phyloP scores from a whole-genome alignment of 2,888 invertebrate genomes.

The Lasioglossum pauxillum region DNA sequence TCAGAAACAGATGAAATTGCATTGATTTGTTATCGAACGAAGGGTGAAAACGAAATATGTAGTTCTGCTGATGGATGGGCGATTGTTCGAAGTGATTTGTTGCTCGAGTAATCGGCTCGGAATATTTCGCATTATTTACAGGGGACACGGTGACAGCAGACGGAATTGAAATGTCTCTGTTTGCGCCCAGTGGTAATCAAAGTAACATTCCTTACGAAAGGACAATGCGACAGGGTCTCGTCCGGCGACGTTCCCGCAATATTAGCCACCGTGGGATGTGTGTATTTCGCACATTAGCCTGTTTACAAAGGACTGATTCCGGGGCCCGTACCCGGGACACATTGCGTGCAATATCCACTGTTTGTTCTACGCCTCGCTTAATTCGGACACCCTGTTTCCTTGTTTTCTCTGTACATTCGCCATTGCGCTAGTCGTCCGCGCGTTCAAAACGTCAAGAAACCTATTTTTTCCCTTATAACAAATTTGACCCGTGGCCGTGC shows the following conservation, averaged over 20 bases:
- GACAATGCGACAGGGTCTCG: constrained; percentile 64
- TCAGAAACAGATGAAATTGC: background rate
- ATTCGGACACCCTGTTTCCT: constrained; percentile 72
- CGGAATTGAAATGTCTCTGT: constrained; percentile 49
- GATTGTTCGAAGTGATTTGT: background rate
- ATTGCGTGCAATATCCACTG: constrained; percentile 82
- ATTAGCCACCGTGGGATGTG: constrained; percentile 77
- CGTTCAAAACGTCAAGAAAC: constrained; percentile 13
- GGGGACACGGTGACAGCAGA: constrained; percentile 13
- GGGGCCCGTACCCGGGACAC: constrained; percentile 74
- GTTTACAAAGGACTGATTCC: constrained; percentile 80
- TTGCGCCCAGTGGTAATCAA: constrained; percentile 60
- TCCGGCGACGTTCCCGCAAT: constrained; percentile 71
- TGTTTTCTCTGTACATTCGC: constrained; percentile 78
- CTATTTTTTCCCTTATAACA: background rate
- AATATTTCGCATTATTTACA: constrained; percentile 29
- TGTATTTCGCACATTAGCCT: constrained; percentile 83
- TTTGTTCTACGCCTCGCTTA: constrained; percentile 79
- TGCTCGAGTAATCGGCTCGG: background rate
- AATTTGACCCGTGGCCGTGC: background rate
- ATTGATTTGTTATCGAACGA: background rate
- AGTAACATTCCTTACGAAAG: constrained; percentile 51
- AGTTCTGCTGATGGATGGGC: background rate
- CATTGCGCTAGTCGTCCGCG: constrained; percentile 54
- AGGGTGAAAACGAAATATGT: background rate